phyloP scores from a whole-genome alignment of 2,797 vertebrate species.

The Neopelma chrysocephalum region DNA sequence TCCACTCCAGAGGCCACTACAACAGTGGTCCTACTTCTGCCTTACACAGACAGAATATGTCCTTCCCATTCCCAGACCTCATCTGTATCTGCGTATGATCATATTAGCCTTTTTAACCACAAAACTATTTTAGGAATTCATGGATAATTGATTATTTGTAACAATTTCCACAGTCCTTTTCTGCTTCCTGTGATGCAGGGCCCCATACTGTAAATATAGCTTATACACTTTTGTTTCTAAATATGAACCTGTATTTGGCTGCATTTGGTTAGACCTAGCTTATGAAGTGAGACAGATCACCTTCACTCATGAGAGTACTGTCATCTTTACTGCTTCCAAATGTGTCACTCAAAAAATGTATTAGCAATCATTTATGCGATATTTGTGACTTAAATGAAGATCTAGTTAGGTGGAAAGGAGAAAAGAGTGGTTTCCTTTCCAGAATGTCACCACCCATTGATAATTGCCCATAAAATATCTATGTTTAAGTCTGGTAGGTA shows the following conservation, averaged over 20 bases:
- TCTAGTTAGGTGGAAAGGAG: neutral
- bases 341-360: neutral
- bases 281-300: neutral
- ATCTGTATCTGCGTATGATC: neutral
- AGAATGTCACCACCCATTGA: neutral
- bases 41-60: neutral
- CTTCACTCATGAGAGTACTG: rapidly evolving
- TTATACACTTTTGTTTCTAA: neutral
- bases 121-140: neutral
- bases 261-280: neutral
- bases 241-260: neutral
- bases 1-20: neutral
- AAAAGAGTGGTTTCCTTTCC: neutral
- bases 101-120: neutral
- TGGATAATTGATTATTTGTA: neutral
- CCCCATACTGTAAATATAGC: neutral
- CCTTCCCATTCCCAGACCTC: neutral
- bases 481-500: neutral
- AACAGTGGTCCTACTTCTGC: neutral
- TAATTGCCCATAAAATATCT: neutral
- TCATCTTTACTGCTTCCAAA: neutral
- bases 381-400: neutral
- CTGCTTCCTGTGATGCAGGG: neutral
- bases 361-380: neutral
- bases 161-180: neutral